Evolutionary conservation across 1,140 invertebrate species (phyloP), one percentile per base, ranked within the genome.

Genomic region (Psilanteris sp.): DNA sequence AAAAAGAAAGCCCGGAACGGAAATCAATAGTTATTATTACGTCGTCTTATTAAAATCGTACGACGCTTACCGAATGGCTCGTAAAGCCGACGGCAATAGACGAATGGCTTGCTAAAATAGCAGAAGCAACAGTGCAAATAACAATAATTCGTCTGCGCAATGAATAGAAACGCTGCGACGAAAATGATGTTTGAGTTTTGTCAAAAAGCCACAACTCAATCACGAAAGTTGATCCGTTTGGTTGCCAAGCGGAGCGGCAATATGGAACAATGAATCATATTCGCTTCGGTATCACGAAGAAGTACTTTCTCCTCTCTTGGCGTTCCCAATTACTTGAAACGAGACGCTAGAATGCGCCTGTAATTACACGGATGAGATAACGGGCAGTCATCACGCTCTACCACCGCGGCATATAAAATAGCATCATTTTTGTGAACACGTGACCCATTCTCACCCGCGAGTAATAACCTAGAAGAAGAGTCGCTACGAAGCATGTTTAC

Each of bases 301-400:
- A 73, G 74, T 80, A 83, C 83, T 85, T 83, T 83, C 82, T 83
- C 83, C 76, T 74, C 76, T 74, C 37, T 77, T 32, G 50, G 57
- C 79, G 83, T 84, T 81, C 82, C 79, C 80, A 79, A 85, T 85
- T 83, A 84, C 79, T 79, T 72, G 64, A 73, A 79, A 79, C 72
- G 79, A 64, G 71, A 79, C 78, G 72, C 75, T 70, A 62, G 78
- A 74, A 78, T 75, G 67, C 73, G 39, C 70, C 64, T 73, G 77
- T 82, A 85, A 85, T 85, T 85, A 85, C 75, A 85, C 81, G 82
- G 78, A 22, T 80, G 81, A 83, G 76, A 74, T 79, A 64, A 52
- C 78, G 71, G 18, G 57, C 66, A 71, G 66, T 71, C 73, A 77
- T 77, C 73, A 70, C 73, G 66, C 72, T 71, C 46, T 46, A 43